Evolutionary conservation across 2,797 vertebrate species (phyloP), one percentile per base, ranked within the genome.

Genomic region (Pseudomugil tenellus): DNA sequence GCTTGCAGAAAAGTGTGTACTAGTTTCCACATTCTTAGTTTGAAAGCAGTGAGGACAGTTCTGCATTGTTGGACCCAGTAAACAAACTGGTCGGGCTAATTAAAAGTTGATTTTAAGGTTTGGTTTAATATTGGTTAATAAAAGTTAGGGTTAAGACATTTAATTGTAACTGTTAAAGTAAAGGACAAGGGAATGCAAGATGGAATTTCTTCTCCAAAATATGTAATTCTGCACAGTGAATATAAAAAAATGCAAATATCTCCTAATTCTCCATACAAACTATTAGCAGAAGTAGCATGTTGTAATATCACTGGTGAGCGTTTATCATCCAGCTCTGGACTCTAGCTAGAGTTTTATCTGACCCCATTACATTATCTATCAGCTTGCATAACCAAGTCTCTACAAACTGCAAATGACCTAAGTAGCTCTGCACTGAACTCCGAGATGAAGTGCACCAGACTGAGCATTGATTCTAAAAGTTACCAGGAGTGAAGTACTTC

Each of bases 361-460:
- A 87, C 84, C 83, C 62, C 76, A 59, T 84, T 88, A 83, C 72
- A 80, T 88, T 84, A 84, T 81, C 71, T 80, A 74, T 81, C 58
- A 58, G 32, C 71, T 85, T 89, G 70, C 85, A 71, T 81, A 82
- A 90, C 85, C 79, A 85, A n/a, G 72, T 75, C 70, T 52, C 63
- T 53, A 65, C 58, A 83, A 73, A 81, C 72, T 74, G 53, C 37
- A 17, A 34, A 54, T 81, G 77, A 87, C 84, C 79, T 74, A 48
- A 84, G 58, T 66, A 76, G 70, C 56, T 61, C 77, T 70, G 46
- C 10, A 14, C 54, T 74, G 70, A 85, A 63, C 65, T 57, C 54
- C 55, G 43, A 58, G 32, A 58, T 55, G 13, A 59, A 62, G 31
- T 46, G 29, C 61, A 53, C 37, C 66, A 25, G 31, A 56, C 76